A percentile compares a stretch with the other conserved stretches of the same genome.
These are phyloP conservation scores for Embiotoca jacksoni DNA, from an alignment of 2,113 vertebrate species.

Conservation along the genomic window DNA sequence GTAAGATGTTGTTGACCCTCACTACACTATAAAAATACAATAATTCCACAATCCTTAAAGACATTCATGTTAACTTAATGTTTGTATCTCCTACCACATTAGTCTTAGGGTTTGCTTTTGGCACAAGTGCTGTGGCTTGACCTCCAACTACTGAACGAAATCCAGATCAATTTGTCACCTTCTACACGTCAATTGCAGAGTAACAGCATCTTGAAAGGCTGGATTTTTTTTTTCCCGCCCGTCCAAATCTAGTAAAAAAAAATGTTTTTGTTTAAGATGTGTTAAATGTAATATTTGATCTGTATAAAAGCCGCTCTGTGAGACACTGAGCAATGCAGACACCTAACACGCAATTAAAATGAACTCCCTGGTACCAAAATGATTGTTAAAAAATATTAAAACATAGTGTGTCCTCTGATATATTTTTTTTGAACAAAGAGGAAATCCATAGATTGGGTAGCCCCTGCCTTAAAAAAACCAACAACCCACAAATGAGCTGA, in stretches of 20 bases:
- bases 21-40: neutral
- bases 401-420: conserved; percentile 48
- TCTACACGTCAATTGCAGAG: neutral
- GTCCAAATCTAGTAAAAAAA: neutral
- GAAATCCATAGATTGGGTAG: conserved; percentile 34
- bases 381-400: conserved; percentile 43
- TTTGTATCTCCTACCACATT: neutral
- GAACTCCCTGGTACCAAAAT: conserved; percentile 44
- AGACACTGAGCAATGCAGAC: conserved; percentile 17
- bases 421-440: conserved; percentile 30
- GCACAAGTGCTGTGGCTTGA: neutral
- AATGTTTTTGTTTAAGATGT: neutral
- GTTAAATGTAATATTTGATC: conserved; percentile 38
- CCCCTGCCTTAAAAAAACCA: conserved; percentile 7
- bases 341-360: conserved; percentile 30
- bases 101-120: neutral
- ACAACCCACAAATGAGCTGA: conserved; percentile 15
- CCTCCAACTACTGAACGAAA: neutral
- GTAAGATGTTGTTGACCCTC: neutral
- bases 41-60: neutral
- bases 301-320: conserved; percentile 28
- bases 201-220: neutral
- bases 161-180: neutral
- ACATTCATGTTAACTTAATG: neutral
- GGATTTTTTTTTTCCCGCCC: neutral